Percentiles rank a stretch among this genome's conserved stretches.
These are phyloP conservation scores for Pseudocheirus occidentalis DNA, from an alignment of 2,797 vertebrate genomes.

Conservation along the genomic window DNA sequence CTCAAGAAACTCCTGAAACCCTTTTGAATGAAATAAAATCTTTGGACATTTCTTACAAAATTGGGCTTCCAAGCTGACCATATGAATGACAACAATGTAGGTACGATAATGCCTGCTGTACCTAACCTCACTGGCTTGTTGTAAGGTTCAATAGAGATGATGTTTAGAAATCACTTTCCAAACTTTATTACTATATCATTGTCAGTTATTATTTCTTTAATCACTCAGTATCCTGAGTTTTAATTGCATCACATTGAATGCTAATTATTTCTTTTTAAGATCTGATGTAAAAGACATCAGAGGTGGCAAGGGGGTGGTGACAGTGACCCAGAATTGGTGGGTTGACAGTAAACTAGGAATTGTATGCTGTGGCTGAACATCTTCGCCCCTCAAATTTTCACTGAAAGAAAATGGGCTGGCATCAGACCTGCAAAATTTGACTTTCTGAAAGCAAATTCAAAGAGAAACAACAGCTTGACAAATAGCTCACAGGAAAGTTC, in stretches of 20 bases:
- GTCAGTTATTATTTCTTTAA: background rate
- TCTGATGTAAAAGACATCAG: slow-evolving; percentile 27
- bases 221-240: slow-evolving; percentile 22
- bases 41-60: slow-evolving; percentile 24
- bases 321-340: slow-evolving; percentile 11
- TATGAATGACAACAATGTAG: background rate
- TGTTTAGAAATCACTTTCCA: background rate
- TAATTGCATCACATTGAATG: background rate
- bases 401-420: rapidly evolving
- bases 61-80: background rate
- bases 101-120: background rate
- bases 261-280: slow-evolving; percentile 40
- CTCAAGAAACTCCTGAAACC: slow-evolving; percentile 30
- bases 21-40: slow-evolving; percentile 30
- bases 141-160: background rate
- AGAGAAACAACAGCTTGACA: background rate
- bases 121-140: background rate
- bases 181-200: background rate
- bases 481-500: background rate
- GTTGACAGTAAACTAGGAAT: background rate
- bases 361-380: background rate
- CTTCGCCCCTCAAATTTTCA: background rate
- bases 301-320: background rate
- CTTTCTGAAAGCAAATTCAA: slow-evolving; percentile 48
- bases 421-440: background rate